These are phyloP conservation scores for Andrena haemorrhoa DNA, from an alignment of 2,888 invertebrate species.

Conservation along the genomic window DNA sequence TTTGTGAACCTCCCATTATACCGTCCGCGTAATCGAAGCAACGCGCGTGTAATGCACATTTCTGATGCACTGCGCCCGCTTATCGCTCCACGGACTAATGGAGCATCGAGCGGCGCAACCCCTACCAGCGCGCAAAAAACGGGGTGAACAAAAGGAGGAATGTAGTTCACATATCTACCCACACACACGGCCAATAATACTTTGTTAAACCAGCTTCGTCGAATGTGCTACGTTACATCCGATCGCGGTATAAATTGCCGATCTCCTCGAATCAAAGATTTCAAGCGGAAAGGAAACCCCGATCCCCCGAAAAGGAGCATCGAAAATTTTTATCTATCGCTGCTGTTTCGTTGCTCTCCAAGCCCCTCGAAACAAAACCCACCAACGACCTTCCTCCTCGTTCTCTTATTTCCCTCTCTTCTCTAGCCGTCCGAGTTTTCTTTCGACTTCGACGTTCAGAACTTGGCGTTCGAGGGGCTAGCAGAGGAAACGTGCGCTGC, in stretches of 20 bases:
- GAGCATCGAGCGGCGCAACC: slow-evolving; percentile 15
- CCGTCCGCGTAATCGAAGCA: slow-evolving; percentile 1
- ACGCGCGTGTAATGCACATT: slow-evolving; percentile 13
- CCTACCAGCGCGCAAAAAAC: neutral
- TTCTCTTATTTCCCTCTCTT: slow-evolving; percentile 35
- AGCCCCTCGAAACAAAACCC: slow-evolving; percentile 32
- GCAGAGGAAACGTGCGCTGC: slow-evolving; percentile 29
- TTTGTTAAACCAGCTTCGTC: too few relatives aligned
- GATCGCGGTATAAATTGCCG: neutral
- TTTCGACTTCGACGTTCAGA: slow-evolving; percentile 21
- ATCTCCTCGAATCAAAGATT: neutral
- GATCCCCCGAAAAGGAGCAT: neutral
- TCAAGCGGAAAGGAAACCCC: neutral
- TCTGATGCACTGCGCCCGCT: slow-evolving; percentile 21
- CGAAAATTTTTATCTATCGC: slow-evolving; percentile 7
- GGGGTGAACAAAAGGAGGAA: neutral
- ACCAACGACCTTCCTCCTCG: slow-evolving; percentile 16
- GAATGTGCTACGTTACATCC: neutral
- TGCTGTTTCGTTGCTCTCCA: neutral
- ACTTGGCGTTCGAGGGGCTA: slow-evolving; percentile 8
- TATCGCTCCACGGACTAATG: slow-evolving; percentile 13
- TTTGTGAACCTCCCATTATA: slow-evolving; percentile 77
- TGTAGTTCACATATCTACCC: neutral
- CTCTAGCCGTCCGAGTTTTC: neutral
- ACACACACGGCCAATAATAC: too few relatives aligned